phyloP scores from a whole-genome alignment of 2,113 vertebrate species.

The Alaudala cheleensis region DNA sequence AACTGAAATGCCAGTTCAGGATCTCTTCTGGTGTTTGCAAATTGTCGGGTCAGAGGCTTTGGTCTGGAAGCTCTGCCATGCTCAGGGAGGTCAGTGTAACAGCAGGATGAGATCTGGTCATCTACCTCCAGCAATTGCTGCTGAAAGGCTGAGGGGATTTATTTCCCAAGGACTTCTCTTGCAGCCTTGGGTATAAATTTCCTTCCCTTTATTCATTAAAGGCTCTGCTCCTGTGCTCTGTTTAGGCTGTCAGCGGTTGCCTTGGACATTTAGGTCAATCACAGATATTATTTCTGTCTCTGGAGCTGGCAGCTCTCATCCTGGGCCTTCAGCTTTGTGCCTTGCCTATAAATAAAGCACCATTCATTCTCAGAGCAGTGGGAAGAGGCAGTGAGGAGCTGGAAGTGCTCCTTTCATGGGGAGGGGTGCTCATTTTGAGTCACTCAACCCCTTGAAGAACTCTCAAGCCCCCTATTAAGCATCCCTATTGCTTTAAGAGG shows the following conservation, averaged over 20 bases:
- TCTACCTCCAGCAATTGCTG: background rate
- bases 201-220: background rate
- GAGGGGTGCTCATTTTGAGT: background rate
- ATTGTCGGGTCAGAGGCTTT: background rate
- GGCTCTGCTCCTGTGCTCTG: background rate
- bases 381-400: background rate
- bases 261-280: conserved; percentile 61
- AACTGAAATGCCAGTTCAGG: background rate
- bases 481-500: background rate
- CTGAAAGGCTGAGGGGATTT: background rate
- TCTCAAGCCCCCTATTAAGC: background rate
- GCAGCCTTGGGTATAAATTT: conserved; percentile 29
- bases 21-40: background rate
- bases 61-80: background rate
- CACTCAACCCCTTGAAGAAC: background rate
- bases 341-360: conserved; percentile 32
- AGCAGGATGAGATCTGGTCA: background rate
- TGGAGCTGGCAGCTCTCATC: conserved; percentile 8
- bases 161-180: conserved; percentile 22
- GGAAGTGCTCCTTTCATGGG: background rate
- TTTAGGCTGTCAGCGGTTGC: background rate
- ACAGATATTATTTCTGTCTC: conserved; percentile 47
- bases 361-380: background rate
- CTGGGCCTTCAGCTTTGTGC: conserved; percentile 30
- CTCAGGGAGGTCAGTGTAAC: background rate